These are phyloP conservation scores for Takifugu flavidus DNA, from an alignment of 2,113 vertebrate species.

Conservation along the genomic window DNA sequence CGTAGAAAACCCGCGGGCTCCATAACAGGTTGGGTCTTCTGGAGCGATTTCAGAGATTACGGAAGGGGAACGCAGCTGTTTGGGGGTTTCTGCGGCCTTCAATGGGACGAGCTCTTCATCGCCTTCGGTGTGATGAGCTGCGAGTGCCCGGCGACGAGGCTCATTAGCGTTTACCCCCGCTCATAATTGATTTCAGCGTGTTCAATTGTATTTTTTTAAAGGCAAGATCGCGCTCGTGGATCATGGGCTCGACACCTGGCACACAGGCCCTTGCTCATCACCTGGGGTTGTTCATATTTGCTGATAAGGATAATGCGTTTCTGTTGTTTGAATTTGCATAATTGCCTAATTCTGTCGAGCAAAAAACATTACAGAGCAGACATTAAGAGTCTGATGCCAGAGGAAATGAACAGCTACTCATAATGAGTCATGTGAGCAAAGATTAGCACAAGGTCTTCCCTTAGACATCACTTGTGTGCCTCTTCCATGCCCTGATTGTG, in stretches of 20 bases:
- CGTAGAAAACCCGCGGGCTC: conserved; percentile 34
- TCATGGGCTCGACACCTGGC: conserved; percentile 32
- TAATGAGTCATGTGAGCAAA: conserved; percentile 31
- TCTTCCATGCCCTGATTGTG: conserved; percentile 9
- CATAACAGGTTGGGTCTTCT: conserved; percentile 42
- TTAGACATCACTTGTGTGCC: conserved; percentile 10
- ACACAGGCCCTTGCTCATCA: conserved; percentile 29
- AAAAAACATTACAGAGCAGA: conserved; percentile 38
- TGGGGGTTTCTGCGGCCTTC: neutral
- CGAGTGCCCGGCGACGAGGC: conserved; percentile 4
- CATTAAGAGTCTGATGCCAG: conserved; percentile 33
- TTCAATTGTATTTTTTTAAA: neutral
- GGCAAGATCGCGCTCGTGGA: conserved; percentile 12
- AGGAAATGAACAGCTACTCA: conserved; percentile 42
- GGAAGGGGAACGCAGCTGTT: conserved; percentile 22
- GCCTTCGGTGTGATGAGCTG: conserved; percentile 14
- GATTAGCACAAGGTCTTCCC: conserved; percentile 24
- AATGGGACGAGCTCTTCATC: conserved; percentile 10
- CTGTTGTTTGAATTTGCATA: conserved; percentile 53
- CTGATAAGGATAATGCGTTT: conserved; percentile 37
- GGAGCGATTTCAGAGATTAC: conserved; percentile 35
- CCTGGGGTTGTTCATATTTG: conserved; percentile 39
- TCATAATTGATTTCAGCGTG: conserved; percentile 5
- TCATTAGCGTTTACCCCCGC: conserved; percentile 19
- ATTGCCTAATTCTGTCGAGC: conserved; percentile 38